phyloP scores from a whole-genome alignment of 2,888 invertebrate species.

The Andrena dorsata region DNA sequence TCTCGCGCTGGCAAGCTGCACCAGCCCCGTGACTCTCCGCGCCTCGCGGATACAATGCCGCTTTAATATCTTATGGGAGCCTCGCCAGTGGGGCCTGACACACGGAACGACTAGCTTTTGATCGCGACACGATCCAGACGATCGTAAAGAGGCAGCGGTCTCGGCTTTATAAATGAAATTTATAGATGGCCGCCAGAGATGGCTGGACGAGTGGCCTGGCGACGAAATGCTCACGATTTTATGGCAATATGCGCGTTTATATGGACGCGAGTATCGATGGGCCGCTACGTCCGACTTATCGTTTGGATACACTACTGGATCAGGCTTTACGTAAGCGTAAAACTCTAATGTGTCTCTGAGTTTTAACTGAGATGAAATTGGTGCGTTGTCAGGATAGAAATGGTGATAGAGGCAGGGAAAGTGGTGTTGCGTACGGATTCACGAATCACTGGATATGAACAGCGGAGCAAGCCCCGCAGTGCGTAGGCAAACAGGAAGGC shows the following conservation, averaged over 20 bases:
- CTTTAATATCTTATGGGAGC: conserved; percentile 66
- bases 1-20: conserved; percentile 20
- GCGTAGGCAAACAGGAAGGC: conserved; percentile 27
- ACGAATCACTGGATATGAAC: conserved; percentile 10
- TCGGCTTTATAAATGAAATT: conserved; percentile 33
- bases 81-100: conserved; percentile 39
- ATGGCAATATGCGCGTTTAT: not conserved
- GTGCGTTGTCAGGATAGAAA: too few relatives aligned
- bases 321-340: too few relatives aligned
- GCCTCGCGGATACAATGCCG: conserved; percentile 35
- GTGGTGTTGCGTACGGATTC: not conserved
- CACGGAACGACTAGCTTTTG: conserved; percentile 20
- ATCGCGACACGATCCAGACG: not conserved
- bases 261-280: too few relatives aligned
- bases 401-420: too few relatives aligned
- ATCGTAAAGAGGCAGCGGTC: not conserved
- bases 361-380: too few relatives aligned
- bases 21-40: conserved; percentile 35
- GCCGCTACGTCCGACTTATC: too few relatives aligned
- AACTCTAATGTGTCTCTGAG: too few relatives aligned
- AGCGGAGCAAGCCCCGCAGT: not conserved
- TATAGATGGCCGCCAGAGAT: not conserved
- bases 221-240: not conserved
- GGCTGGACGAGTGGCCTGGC: not conserved
- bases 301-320: too few relatives aligned